These are phyloP conservation scores for Cepaea nemoralis DNA, from an alignment of 1,140 invertebrate species.

Conservation along the genomic window DNA sequence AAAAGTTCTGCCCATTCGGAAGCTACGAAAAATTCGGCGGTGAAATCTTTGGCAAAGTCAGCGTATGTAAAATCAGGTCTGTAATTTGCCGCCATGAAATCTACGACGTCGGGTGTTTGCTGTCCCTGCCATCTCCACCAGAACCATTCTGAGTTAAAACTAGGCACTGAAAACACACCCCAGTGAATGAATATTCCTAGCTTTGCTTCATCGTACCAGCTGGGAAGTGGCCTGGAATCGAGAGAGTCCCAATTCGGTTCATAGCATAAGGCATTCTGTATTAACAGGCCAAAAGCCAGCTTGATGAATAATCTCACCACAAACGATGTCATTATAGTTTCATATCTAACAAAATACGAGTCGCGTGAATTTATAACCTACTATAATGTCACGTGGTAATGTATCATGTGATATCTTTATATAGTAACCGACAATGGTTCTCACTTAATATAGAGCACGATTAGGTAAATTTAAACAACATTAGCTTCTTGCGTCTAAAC, in stretches of 20 bases:
- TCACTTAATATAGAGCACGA: no score
- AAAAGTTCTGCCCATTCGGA: slow-evolving; percentile 57
- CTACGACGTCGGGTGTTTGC: slow-evolving; percentile 40
- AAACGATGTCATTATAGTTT: neutral
- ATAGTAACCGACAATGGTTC: no score
- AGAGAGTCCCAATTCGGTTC: slow-evolving; percentile 69
- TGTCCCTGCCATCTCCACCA: slow-evolving; percentile 64
- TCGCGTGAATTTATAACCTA: no score
- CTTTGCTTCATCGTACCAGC: slow-evolving; percentile 73
- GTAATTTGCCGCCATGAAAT: slow-evolving; percentile 39
- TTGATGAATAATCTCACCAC: neutral
- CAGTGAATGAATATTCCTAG: slow-evolving; percentile 74
- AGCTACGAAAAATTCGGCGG: slow-evolving; percentile 57
- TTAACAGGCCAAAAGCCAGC: neutral
- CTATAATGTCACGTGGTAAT: neutral
- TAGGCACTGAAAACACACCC: slow-evolving; percentile 52
- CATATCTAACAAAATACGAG: no score
- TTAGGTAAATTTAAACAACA: no score
- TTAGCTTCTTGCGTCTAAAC: no score
- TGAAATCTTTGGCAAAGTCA: slow-evolving; percentile 48
- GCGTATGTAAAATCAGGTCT: slow-evolving; percentile 58
- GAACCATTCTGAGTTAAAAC: slow-evolving; percentile 66
- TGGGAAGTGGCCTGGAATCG: slow-evolving; percentile 69
- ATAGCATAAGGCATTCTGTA: slow-evolving; percentile 42
- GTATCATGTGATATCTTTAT: neutral